phyloP scores from a whole-genome alignment of 2,113 vertebrate genomes.

The Piliocolobus tephrosceles region DNA sequence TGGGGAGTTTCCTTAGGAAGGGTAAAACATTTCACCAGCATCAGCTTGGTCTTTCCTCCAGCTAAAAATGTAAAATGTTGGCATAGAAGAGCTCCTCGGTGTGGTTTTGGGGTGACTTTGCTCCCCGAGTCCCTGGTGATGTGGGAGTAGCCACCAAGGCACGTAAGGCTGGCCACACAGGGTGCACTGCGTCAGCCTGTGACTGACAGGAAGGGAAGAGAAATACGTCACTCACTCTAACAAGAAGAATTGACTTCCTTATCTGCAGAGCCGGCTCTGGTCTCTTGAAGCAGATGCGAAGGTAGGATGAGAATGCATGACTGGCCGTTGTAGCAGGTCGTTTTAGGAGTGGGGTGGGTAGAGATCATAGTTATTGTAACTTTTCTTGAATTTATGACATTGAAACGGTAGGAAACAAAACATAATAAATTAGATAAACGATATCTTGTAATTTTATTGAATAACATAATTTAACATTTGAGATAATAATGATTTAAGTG shows the following conservation, averaged over 20 bases:
- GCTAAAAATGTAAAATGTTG: not conserved
- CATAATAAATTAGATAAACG: not conserved
- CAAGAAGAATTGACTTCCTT: conserved; percentile 42
- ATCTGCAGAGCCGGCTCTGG: not conserved
- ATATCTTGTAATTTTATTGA: not conserved
- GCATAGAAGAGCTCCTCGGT: not conserved
- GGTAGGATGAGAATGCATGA: conserved; percentile 58
- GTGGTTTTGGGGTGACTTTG: conserved; percentile 25
- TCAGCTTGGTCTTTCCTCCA: not conserved
- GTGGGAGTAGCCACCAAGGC: not conserved
- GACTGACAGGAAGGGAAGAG: conserved; percentile 77
- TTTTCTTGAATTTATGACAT: not conserved
- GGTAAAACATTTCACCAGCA: not conserved
- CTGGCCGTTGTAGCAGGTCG: rapidly evolving
- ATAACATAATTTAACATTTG: not conserved
- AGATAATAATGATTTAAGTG: not conserved
- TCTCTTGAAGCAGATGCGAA: conserved; percentile 33
- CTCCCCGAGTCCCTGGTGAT: not conserved
- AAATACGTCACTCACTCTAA: conserved; percentile 45
- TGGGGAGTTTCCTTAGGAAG: conserved; percentile 48
- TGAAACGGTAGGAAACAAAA: not conserved
- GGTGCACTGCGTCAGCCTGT: rapidly evolving
- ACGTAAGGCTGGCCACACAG: not conserved
- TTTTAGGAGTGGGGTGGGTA: too few relatives aligned
- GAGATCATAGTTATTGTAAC: not conserved